Conservation (phyloP, 2,797 vertebrate species). For the Trematomus bernacchii region DNA sequence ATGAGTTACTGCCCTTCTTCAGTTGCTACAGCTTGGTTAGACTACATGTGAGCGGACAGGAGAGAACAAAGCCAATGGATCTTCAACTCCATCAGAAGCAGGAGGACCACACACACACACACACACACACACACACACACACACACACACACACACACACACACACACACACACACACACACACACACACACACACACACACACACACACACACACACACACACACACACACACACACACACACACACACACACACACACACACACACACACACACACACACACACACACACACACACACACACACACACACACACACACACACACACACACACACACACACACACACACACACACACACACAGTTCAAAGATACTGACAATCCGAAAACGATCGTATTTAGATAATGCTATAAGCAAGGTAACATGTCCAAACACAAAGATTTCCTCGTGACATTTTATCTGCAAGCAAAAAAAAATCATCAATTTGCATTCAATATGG, state of each 20-base stretch:
- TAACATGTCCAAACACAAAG: constrained; percentile 65
- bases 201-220: constrained; percentile 21
- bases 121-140: constrained; percentile 7
- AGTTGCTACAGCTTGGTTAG: constrained; percentile 79
- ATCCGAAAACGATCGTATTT: background rate
- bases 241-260: background rate
- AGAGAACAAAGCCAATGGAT: constrained; percentile 52
- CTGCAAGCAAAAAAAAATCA: constrained; percentile 40
- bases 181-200: constrained; percentile 23
- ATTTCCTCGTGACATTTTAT: constrained; percentile 49
- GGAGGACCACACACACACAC: constrained; percentile 48
- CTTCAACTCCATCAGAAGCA: constrained; percentile 39
- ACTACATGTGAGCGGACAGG: constrained; percentile 60
- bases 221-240: background rate
- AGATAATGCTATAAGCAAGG: constrained; percentile 15
- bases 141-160: too few species aligned
- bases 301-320: background rate
- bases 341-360: too few species aligned
- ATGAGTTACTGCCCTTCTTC: constrained; percentile 84
- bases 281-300: constrained; percentile 21
- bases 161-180: background rate
- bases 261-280: constrained; percentile 23
- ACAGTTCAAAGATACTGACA: constrained; percentile 55
- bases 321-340: too few species aligned
- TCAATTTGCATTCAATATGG: constrained; percentile 58